Evolutionary conservation across 1,140 invertebrate genomes (phyloP).

Genomic region (Adoxophyes honmai): DNA sequence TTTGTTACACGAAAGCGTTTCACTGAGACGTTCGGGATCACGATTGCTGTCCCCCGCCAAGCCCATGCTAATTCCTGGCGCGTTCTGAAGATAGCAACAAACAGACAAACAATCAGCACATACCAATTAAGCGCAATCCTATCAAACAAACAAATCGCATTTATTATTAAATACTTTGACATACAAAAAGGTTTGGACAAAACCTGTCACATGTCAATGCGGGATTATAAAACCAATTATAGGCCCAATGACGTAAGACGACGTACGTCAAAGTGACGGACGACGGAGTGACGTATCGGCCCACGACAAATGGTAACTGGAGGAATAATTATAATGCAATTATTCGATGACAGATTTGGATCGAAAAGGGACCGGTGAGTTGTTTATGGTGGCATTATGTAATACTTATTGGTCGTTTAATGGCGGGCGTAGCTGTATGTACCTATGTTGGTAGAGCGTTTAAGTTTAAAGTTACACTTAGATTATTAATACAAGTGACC

Average conservation of each 20-base stretch:
- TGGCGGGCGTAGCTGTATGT: too few relatives aligned
- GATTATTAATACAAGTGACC: too few relatives aligned
- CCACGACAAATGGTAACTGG: slow-evolving; percentile 9
- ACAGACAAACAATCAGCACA: not conserved
- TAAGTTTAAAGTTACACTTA: too few relatives aligned
- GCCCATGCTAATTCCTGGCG: too few relatives aligned
- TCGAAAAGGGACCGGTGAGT: not conserved
- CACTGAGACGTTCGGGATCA: too few relatives aligned
- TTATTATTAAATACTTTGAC: slow-evolving; percentile 10
- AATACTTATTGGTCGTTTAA: too few relatives aligned
- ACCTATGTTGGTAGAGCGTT: too few relatives aligned
- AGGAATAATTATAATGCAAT: slow-evolving; percentile 6
- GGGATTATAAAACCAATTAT: slow-evolving; percentile 14
- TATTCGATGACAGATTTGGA: slow-evolving; percentile 13
- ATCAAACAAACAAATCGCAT: not conserved
- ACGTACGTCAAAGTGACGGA: slow-evolving; percentile 3
- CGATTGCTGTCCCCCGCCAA: too few relatives aligned
- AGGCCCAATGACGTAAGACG: slow-evolving; percentile 1
- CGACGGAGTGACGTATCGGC: slow-evolving; percentile 1
- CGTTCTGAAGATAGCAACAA: too few relatives aligned
- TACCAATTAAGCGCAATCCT: not conserved
- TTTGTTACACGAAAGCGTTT: too few relatives aligned
- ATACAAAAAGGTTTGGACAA: slow-evolving; percentile 14
- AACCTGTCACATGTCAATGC: slow-evolving; percentile 13
- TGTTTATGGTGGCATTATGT: too few relatives aligned